These are phyloP conservation scores for Carlito syrichta DNA, from an alignment of 2,113 vertebrate species.

Conservation along the genomic window DNA sequence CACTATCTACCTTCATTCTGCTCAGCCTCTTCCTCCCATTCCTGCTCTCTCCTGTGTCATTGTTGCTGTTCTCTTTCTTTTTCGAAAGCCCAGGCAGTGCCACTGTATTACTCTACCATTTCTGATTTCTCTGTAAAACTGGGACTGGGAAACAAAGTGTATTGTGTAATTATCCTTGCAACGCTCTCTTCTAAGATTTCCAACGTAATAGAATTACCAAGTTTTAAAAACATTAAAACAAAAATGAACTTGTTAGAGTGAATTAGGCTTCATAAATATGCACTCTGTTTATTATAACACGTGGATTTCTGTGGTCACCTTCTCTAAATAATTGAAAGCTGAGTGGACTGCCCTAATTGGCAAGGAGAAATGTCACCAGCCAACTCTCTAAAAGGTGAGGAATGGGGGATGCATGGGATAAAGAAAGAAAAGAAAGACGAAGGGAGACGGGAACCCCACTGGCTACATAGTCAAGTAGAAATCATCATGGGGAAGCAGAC, in stretches of 20 bases:
- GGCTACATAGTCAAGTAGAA: not conserved
- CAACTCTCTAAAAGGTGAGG: not conserved
- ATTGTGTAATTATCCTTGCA: conserved; percentile 66
- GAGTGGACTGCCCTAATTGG: conserved; percentile 47
- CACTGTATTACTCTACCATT: not conserved
- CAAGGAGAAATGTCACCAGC: conserved; percentile 3
- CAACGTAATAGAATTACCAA: conserved; percentile 65
- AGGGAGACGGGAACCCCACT: not conserved
- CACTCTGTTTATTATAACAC: conserved; percentile 64
- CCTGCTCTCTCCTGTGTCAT: not conserved
- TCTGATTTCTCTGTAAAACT: conserved; percentile 31
- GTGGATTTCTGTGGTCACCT: conserved; percentile 62
- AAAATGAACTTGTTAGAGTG: conserved; percentile 74
- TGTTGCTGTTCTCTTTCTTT: not conserved
- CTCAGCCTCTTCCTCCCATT: too few species aligned
- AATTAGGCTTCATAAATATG: conserved; percentile 67
- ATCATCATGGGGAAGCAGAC: not conserved
- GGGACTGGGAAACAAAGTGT: conserved; percentile 38
- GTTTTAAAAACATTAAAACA: conserved; percentile 69
- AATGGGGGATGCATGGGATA: too few species aligned
- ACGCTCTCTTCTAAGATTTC: conserved; percentile 49
- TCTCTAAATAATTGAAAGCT: conserved; percentile 48
- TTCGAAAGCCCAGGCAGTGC: not conserved
- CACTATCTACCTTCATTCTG: fast-evolving
- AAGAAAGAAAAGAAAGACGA: not conserved